A percentile compares a stretch with the other conserved stretches of the same genome.
These are phyloP conservation scores for fruit fly (Drosophila melanogaster) DNA, from an alignment of 1,140 invertebrate species.

Conservation along the genomic window Release_6_plus_ISO1_MT NT_033779.5:5322501-5323000, in stretches of 20 bases:
- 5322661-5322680: slow-evolving; percentile 14
- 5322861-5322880: slow-evolving; percentile 74
- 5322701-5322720: slow-evolving; percentile 62
- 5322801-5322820: slow-evolving; percentile 81
- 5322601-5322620: slow-evolving; percentile 21
- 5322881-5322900: slow-evolving; percentile 50
- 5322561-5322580: slow-evolving; percentile 61
- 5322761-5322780: slow-evolving; percentile 87
- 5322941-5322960: slow-evolving; percentile 76
- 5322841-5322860: slow-evolving; percentile 85
- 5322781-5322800: slow-evolving; percentile 87
- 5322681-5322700: slow-evolving; percentile 26
- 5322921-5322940: slow-evolving; percentile 16
- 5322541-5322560: slow-evolving; percentile 81
- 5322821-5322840: slow-evolving; percentile 84
- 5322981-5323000: slow-evolving; percentile 74
- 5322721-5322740: slow-evolving; percentile 86
- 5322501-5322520: slow-evolving; percentile 88
- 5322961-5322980: slow-evolving; percentile 73
- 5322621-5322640: slow-evolving; percentile 40
- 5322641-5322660: slow-evolving; percentile 25
- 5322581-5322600: slow-evolving; percentile 26
- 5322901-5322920: slow-evolving; percentile 50
- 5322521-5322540: slow-evolving; percentile 86
- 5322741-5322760: slow-evolving; percentile 87